Evolutionary conservation across 2,888 invertebrate genomes (phyloP), one percentile per base, ranked within the genome.

Genomic region (Strigamia transsilvanica): DNA sequence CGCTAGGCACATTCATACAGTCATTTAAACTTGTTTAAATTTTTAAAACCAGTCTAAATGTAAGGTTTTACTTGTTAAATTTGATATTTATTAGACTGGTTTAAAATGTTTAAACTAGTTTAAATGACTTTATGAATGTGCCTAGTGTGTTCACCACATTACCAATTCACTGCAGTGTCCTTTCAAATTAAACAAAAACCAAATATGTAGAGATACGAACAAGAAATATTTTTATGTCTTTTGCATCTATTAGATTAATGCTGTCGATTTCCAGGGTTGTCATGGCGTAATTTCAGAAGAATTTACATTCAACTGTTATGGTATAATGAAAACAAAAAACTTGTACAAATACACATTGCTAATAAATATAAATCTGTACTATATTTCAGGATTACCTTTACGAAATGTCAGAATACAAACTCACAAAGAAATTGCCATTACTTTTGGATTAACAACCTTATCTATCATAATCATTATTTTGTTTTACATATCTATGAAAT

Each of bases 271-370:
- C 3, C 0, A 73, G 5, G 32, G 32, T 3, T 73, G 73, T 73
- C 23, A 3, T 27, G 73, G 73, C 4, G 32, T 9, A 15, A 32
- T 73, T 27, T 73, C 73, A 32, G 32, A 73, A 32, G 27, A 73
- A 73, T 27, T 73, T 32, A 27, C 73, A 27, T 73, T 73, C n/a
- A 73, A 73, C 27, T 73, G 73, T n/a, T 27, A 32, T 5, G 73
- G 73, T 73, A 73, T 4, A 1, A n/a, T 18, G 5, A 2, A 4
- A 56, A 21, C 0, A 15, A 46, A 46, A 46, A 27, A 27, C 27
- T 27, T 27, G 27, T 27, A 27, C 2, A 27, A 2, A 2, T 27
- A 27, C 27, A 27, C 27, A 27, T 27, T 27, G 27, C 3, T 27
- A 27, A 27, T 27, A 27, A 1, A 27, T 27, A 56, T 56, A 18